These are phyloP conservation scores for Coluber constrictor DNA, from an alignment of 2,797 vertebrate species.

Conservation along the genomic window DNA sequence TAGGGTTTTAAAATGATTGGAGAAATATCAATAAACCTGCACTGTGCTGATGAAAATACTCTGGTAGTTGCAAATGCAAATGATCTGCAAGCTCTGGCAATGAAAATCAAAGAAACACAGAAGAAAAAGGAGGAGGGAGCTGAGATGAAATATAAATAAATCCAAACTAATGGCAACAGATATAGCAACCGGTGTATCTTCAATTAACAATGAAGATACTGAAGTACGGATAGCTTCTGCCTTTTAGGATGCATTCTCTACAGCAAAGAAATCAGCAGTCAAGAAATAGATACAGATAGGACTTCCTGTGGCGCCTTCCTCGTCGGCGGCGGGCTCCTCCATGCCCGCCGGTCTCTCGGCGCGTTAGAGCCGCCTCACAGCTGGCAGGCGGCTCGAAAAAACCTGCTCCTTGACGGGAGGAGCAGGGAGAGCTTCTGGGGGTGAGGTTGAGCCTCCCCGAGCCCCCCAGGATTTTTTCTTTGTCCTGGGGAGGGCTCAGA, in stretches of 20 bases:
- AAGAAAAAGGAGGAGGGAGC: neutral
- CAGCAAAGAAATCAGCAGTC: neutral
- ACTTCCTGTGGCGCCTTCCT: no score
- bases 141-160: neutral
- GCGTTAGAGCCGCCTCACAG: no score
- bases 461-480: no score
- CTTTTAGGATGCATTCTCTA: neutral
- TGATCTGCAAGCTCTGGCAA: neutral
- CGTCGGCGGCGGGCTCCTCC: no score
- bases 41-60: neutral
- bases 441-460: no score
- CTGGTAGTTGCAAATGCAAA: neutral
- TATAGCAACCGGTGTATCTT: neutral
- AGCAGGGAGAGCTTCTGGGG: no score
- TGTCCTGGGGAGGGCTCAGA: no score
- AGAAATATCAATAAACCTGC: neutral
- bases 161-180: neutral
- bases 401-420: no score
- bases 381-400: no score
- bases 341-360: no score
- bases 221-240: neutral
- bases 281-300: neutral
- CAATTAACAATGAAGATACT: neutral
- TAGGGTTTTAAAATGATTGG: neutral
- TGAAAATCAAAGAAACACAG: neutral